Percentiles rank a stretch among this genome's conserved stretches.
Conservation (phyloP, 2,113 vertebrate species). For the Cyphomyrus discorhynchus region DNA sequence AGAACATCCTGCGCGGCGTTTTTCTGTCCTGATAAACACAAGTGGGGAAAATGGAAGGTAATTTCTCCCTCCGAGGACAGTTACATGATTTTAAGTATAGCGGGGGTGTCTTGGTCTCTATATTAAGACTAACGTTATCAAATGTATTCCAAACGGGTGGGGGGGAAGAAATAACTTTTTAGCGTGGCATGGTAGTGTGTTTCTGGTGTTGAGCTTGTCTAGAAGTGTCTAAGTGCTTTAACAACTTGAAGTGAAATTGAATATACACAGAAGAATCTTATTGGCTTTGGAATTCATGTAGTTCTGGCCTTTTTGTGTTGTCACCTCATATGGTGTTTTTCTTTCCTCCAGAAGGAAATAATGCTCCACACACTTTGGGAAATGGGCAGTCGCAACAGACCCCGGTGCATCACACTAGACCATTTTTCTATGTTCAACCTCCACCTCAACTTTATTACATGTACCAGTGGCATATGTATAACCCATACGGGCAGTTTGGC, state of each 20-base stretch:
- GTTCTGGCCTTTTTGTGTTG: not conserved
- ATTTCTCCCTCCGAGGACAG: not conserved
- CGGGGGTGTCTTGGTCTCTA: not conserved
- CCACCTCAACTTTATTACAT: slow-evolving; percentile 58
- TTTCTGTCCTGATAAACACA: slow-evolving; percentile 11
- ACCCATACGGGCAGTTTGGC: slow-evolving; percentile 50
- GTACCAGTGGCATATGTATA: slow-evolving; percentile 57
- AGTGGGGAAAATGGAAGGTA: slow-evolving; percentile 27
- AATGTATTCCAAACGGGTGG: not conserved
- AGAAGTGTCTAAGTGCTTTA: not conserved
- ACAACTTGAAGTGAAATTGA: not conserved
- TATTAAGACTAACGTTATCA: not conserved
- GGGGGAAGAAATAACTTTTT: not conserved
- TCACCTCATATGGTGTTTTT: not conserved
- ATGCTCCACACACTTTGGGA: slow-evolving; percentile 40
- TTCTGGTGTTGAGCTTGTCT: not conserved
- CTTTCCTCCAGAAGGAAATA: slow-evolving; percentile 42
- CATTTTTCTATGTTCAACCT: slow-evolving; percentile 66
- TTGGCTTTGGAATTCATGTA: not conserved
- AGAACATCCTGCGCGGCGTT: slow-evolving; percentile 18
- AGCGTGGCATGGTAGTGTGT: not conserved
- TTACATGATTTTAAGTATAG: not conserved
- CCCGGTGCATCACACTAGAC: slow-evolving; percentile 45
- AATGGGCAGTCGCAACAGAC: slow-evolving; percentile 43
- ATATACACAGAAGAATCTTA: not conserved